Evolutionary conservation across 2,797 vertebrate genomes (phyloP), one percentile per base, ranked within the genome.

Genomic region (Enteromius paludinosus): DNA sequence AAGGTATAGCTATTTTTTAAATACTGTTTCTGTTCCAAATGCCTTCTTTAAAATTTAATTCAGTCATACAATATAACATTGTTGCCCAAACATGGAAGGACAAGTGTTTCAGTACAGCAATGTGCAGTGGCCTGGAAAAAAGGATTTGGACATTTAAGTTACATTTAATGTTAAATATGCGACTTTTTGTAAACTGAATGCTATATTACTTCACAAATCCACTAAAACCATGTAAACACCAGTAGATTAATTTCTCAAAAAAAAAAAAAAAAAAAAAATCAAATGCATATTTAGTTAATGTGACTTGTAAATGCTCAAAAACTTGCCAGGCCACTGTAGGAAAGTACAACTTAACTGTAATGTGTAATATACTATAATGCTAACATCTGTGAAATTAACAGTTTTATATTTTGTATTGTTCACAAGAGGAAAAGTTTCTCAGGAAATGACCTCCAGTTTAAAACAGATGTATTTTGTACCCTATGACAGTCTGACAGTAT

Each of bases 241-340:
- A 8, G 5, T 30, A 28, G 25, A 30, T 30, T 28, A 28, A 61
- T 28, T 28, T 28, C 0, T 25, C 23, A 17, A 0, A 69, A 45
- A 43, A 45, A 47, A 2, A 0, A 17, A 0, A 70, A 47, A 43
- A 47, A 47, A 2, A 0, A 28, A 2, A 0, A 35, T 17, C 0
- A 4, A 18, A 52, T 14, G 8, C 3, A 64, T 20, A n/a, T 12
- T 12, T 64, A 33, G 28, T 49, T 10, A 64, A 20, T 52, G 43
- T 30, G 15, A 41, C 64, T 43, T 28, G 1, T 33, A 59, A 59
- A 20, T 52, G 64, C 43, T 17, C 47, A 41, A 56, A 61, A 59
- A 45, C 25, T 5, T 59, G 23, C 56, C n/a, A 8, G 52, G 38
- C 8, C 54, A 47, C 52, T 71, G 65, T 70, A 30, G 7, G 23